Percentiles rank a stretch among this genome's conserved stretches.
phyloP scores from a whole-genome alignment of 2,888 invertebrate species.

The Nymphalis urticae region DNA sequence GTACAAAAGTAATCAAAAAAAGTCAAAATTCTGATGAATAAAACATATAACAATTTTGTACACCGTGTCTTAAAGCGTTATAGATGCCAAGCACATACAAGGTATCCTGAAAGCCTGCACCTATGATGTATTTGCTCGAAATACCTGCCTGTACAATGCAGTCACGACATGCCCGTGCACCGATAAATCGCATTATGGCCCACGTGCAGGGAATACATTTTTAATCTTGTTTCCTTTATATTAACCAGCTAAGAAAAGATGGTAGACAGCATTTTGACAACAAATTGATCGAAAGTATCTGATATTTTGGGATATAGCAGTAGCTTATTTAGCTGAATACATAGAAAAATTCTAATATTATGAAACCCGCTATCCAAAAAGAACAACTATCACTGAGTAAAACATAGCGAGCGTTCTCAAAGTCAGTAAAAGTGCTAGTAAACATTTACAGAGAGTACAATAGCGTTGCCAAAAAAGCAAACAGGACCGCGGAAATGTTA shows the following conservation, averaged over 20 bases:
- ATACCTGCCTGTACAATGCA: constrained; percentile 58
- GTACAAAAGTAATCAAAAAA: neutral
- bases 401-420: constrained; percentile 23
- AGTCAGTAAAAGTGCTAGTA: constrained; percentile 30
- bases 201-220: constrained; percentile 80
- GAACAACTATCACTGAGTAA: constrained; percentile 16
- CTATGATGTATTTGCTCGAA: constrained; percentile 60
- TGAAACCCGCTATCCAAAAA: neutral
- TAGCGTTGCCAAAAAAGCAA: constrained; percentile 67
- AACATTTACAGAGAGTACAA: constrained; percentile 42
- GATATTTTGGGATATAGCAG: neutral
- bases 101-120: constrained; percentile 51
- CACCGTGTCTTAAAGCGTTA: constrained; percentile 26
- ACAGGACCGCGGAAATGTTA: constrained; percentile 64
- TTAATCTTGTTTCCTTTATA: constrained; percentile 80
- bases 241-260: constrained; percentile 68
- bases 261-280: constrained; percentile 16
- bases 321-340: no score
- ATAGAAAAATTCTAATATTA: neutral
- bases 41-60: constrained; percentile 15
- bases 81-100: constrained; percentile 31
- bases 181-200: constrained; percentile 79
- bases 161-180: constrained; percentile 74
- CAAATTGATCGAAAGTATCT: constrained; percentile 31
- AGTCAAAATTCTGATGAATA: neutral